Evolutionary conservation across 2,113 vertebrate species (phyloP).

Genomic region (Edolisoma coerulescens): DNA sequence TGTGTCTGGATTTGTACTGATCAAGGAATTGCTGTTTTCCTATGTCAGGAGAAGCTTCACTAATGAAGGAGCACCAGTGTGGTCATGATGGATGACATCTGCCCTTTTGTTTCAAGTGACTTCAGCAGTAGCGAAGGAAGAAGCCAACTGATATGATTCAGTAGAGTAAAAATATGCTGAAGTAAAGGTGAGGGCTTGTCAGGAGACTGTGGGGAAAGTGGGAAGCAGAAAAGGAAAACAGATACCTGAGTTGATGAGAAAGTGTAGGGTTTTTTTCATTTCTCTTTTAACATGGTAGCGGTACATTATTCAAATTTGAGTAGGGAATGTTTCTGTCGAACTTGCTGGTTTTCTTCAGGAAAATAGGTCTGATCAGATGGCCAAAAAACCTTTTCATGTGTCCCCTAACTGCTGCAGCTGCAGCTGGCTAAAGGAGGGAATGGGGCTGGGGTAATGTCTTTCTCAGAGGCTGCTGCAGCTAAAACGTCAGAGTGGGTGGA

Average conservation of each 20-base stretch:
- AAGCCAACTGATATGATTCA: neutral
- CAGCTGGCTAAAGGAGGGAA: neutral
- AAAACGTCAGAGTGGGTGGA: neutral
- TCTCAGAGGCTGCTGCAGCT: neutral
- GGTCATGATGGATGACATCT: neutral
- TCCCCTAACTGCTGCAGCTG: neutral
- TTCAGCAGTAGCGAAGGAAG: neutral
- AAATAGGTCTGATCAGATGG: neutral
- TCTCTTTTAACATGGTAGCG: neutral
- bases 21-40: neutral
- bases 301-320: neutral
- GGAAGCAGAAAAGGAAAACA: neutral
- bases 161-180: neutral
- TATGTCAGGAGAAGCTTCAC: neutral
- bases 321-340: neutral
- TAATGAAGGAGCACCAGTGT: neutral
- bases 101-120: neutral
- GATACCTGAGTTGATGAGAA: neutral
- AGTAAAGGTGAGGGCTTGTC: neutral
- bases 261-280: neutral
- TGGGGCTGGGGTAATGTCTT: neutral
- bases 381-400: neutral
- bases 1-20: neutral
- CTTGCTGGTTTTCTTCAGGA: neutral
- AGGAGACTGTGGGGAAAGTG: neutral